A percentile compares a stretch with the other conserved stretches of the same genome.
Evolutionary conservation across 2,113 vertebrate species (phyloP).

Genomic region (Pelecanoides urinatrix): DNA sequence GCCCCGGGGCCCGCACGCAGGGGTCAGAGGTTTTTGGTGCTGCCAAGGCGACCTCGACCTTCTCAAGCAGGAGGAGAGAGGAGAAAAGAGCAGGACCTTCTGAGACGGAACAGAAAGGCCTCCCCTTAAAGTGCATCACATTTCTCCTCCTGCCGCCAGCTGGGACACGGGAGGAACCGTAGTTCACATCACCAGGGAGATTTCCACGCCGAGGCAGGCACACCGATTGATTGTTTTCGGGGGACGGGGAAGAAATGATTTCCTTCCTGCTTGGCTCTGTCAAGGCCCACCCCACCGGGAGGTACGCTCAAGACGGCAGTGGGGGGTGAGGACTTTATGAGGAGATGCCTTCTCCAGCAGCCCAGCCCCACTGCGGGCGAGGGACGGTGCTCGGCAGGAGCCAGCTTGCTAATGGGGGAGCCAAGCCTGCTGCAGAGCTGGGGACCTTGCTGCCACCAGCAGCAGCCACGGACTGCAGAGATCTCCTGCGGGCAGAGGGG

Average conservation of each 20-base stretch:
- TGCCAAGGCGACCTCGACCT: neutral
- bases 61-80: neutral
- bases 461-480: rapidly evolving
- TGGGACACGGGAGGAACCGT: neutral
- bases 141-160: neutral
- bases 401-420: neutral
- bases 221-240: neutral
- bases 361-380: rapidly evolving
- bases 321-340: rapidly evolving
- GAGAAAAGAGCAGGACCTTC: constrained; percentile 11
- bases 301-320: neutral
- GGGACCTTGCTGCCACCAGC: neutral
- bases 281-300: neutral
- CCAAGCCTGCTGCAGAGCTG: neutral
- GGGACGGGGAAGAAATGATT: neutral
- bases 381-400: neutral
- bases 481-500: neutral
- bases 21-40: neutral
- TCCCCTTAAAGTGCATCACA: constrained; percentile 40
- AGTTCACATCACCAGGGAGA: constrained; percentile 41
- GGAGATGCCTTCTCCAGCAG: neutral
- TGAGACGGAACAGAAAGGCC: neutral
- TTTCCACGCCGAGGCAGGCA: neutral
- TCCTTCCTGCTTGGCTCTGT: neutral
- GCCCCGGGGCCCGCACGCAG: rapidly evolving